phyloP scores from a whole-genome alignment of 2,113 vertebrate species.

The Baryphthengus martii region DNA sequence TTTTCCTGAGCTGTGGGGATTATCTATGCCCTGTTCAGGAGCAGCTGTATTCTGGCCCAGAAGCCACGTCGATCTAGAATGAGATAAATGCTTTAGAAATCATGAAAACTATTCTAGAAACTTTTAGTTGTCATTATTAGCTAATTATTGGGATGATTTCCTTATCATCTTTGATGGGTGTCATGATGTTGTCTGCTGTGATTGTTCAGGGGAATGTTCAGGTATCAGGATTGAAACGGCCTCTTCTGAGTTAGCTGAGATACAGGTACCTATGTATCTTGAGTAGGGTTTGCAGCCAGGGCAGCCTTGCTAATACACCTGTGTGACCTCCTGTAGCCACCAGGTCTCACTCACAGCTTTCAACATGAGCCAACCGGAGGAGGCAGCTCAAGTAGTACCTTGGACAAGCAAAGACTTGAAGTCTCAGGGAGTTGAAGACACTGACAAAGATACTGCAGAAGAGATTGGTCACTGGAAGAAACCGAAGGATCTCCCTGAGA shows the following conservation, averaged over 20 bases:
- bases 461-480: neutral
- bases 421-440: neutral
- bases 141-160: neutral
- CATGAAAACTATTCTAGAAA: neutral
- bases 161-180: neutral
- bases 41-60: neutral
- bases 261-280: neutral
- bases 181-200: neutral
- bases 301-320: neutral
- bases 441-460: neutral
- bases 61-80: neutral
- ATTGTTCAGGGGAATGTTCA: neutral
- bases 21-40: neutral
- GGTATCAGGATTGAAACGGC: neutral
- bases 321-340: neutral
- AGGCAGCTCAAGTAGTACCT: neutral
- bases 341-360: neutral
- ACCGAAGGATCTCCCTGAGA: rapidly evolving
- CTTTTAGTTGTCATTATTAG: neutral
- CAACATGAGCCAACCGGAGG: neutral
- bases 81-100: neutral
- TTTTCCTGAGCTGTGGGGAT: neutral
- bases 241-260: neutral
- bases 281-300: neutral
- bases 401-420: neutral